Percentiles rank a stretch among this genome's conserved stretches.
These are phyloP conservation scores for Balanococcus diminutus DNA, from an alignment of 2,888 invertebrate genomes.

Conservation along the genomic window DNA sequence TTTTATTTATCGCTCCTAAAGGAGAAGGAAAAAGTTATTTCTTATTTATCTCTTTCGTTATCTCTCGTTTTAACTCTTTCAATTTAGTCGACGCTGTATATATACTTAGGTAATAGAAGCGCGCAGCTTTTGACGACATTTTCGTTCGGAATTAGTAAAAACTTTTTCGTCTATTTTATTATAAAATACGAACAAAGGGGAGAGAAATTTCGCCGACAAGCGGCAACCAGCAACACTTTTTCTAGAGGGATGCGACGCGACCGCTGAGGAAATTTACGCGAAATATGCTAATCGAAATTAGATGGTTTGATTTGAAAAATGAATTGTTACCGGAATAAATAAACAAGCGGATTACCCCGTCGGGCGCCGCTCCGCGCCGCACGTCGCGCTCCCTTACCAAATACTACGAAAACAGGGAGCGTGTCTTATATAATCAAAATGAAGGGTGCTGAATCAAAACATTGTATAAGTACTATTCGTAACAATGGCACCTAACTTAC, in stretches of 20 bases:
- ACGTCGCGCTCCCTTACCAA: neutral
- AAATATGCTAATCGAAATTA: slow-evolving; percentile 28
- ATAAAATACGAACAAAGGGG: neutral
- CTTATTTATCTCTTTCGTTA: slow-evolving; percentile 44
- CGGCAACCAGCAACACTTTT: no score
- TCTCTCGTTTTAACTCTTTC: slow-evolving; percentile 47
- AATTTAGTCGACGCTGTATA: slow-evolving; percentile 33
- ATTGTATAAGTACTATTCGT: slow-evolving; percentile 22
- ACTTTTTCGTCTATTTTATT: slow-evolving; percentile 39
- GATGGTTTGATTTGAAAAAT: slow-evolving; percentile 19
- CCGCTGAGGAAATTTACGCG: neutral
- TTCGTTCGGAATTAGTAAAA: slow-evolving; percentile 31
- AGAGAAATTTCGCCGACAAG: neutral
- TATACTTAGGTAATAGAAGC: slow-evolving; percentile 16
- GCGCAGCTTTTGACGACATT: slow-evolving; percentile 35
- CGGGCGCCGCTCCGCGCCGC: neutral
- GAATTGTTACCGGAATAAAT: slow-evolving; percentile 16
- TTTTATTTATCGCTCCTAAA: slow-evolving; percentile 50
- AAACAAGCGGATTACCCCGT: slow-evolving; percentile 3
- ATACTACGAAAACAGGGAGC: neutral
- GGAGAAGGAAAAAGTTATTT: slow-evolving; percentile 49
- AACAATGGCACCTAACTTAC: slow-evolving; percentile 36
- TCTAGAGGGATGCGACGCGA: neutral
- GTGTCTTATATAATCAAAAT: neutral
- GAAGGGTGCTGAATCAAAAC: slow-evolving; percentile 36